Evolutionary conservation across 2,113 vertebrate genomes (phyloP), one percentile per base, ranked within the genome.

Genomic region (Ageneiosus marmoratus): DNA sequence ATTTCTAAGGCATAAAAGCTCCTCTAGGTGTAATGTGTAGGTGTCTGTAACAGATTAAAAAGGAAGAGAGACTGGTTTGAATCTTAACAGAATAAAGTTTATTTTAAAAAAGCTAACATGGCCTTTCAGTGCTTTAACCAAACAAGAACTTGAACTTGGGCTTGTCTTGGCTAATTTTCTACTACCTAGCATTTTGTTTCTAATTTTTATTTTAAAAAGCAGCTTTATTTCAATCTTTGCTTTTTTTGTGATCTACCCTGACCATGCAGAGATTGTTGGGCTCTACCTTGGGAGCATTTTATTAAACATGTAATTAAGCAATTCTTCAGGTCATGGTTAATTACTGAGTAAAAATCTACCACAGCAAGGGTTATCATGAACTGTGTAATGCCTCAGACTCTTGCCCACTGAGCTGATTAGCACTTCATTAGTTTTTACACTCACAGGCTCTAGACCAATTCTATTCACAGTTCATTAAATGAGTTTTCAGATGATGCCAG

Each of bases 391-490:
- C 55, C 27, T 29, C 27, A 53, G 44, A 81, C 46, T 46, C 22
- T 51, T 77, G 55, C 50, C 27, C 16, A 58, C 60, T 48, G 34
- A 62, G n/a, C 2, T 63, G 65, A 80, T 80, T 80, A 84, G 37
- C 77, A 60, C 70, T 77, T 80, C 58, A 79, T 44, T 65, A 55
- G 20, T 46, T 62, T 65, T 67, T 22, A 22, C 50, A 80, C 77
- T 77, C 24, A 16, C 11, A 55, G 63, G 22, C 60, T 70, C 60
- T 80, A 72, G 76, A 80, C 83, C 70, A 80, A 70, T 58, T 69
- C 73, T 51, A 80, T 82, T 85, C 62, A 62, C 11, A 67, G 60
- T 80, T 84, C 65, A 83, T 62, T 76, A 85, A 87, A 76, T 12
- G 4, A 79, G 32, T 60, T 83, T 60, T 82, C 58, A 79, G 69